Base-by-base conservation (phyloP, 2,888 invertebrate species). In the Heliconius sara region DNA sequence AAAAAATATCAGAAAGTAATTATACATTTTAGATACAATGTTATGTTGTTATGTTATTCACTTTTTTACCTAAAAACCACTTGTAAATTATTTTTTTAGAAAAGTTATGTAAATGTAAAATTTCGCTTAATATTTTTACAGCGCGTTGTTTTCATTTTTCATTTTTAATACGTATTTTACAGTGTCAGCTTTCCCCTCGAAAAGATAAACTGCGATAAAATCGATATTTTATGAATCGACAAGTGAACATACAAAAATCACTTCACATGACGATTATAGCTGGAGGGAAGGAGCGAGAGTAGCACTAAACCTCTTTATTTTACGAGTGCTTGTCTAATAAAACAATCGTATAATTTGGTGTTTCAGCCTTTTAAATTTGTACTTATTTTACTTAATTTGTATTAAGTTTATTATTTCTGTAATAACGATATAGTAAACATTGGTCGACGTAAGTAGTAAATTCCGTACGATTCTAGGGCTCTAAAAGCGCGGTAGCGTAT, bases 251-350 rank as follows among this genome's bases (percentile, higher is more conserved):
- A 91, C 91, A 91, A 92, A 92, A 92, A 90, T 90, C 87, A 88
- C 86, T 89, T 90, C 85, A 90, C 90, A 89, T 87, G 88, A 88
- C 87, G 86, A 88, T 88, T 85, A 87, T 83, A 83, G 85, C 80
- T 85, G 81, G 85, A 85, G 85, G 86, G 86, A 84, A 84, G 85
- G 84, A 74, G 82, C 83, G 83, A 82, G 82, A 83, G 83, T 81
- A 83, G 83, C 85, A 87, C 87, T 91, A 92, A 92, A 79, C 88
- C 85, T 81, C 85, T 86, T 83, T 83, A 87, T 82, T 94, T 94
- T 93, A 94, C 87, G 89, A 87, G 82, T 83, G 81, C 89, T 89
- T 92, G 91, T 89, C 90, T 91, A 92, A 92, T 93, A 93, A 92
- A 93, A 93, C 89, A 91, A 92, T 91, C 88, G 86, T 89, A 89